Evolutionary conservation across 2,888 invertebrate species (phyloP), one percentile per base, ranked within the genome.

Genomic region (Spodoptera picta): DNA sequence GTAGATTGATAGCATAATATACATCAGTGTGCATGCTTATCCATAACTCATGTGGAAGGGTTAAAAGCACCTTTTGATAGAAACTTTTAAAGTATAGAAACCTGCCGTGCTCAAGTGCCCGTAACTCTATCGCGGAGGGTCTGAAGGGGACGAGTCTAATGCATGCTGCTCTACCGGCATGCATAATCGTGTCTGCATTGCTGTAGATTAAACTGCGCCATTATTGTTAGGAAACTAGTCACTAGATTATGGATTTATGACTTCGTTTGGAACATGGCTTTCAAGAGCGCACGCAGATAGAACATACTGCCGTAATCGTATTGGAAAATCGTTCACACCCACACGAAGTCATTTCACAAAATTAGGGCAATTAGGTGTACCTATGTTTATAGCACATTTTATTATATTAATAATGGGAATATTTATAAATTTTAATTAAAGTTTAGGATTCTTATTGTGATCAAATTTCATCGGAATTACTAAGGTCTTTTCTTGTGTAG

Each of bases 41-140:
- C 45, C 45, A 57, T 43, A 54, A 51, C 45, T 63, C 57, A 44
- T 10, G 10, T 57, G 31, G 55, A 53, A 53, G 54, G 58, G 58
- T 57, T 67, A 65, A 65, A 72, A 74, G 60, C 68, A 62, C 65
- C 50, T 60, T 65, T 64, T 60, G 51, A 72, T 58, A 73, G 65
- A 66, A 61, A 63, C 52, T 77, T 65, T 36, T 71, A 64, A 69
- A 77, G 74, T 65, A 65, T 68, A 67, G 65, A 54, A 66, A 73
- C 70, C 61, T 69, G 71, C 56, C 88, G 87, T 89, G 89, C 86
- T 85, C 79, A 87, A 89, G 88, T 86, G 80, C 61, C 71, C 82
- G 79, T 83, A 83, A 84, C 83, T 81, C 83, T 86, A 84, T 86
- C 84, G 76, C 65, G 49, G 70, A 71, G 76, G 78, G 67, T 55